phyloP scores from a whole-genome alignment of 2,888 invertebrate species.

The Sicus ferrugineus region DNA sequence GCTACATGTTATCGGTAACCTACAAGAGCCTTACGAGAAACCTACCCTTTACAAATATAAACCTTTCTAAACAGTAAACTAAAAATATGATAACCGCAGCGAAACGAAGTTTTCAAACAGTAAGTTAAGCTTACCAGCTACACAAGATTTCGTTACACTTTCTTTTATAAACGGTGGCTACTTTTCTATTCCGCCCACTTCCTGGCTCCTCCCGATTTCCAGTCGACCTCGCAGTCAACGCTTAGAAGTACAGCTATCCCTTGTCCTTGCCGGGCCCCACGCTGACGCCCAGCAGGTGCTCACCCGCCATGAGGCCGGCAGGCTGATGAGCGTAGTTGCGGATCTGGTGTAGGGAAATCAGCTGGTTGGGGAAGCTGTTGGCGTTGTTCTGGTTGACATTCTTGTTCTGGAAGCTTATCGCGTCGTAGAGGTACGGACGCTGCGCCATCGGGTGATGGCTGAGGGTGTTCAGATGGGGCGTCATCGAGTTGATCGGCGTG shows the following conservation, averaged over 20 bases:
- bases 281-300: conserved; percentile 70
- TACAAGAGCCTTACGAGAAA: too few relatives aligned
- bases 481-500: conserved; percentile 87
- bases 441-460: conserved; percentile 76
- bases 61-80: not conserved
- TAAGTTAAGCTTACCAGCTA: conserved; percentile 4
- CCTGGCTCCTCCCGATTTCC: not conserved
- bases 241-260: conserved; percentile 64
- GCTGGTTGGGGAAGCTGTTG: conserved; percentile 86
- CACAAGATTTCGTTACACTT: not conserved
- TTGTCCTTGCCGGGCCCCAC: conserved; percentile 63
- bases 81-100: not conserved
- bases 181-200: not conserved
- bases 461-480: conserved; percentile 77
- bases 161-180: conserved; percentile 17
- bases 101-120: not conserved
- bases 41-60: not conserved
- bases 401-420: conserved; percentile 86
- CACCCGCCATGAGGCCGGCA: conserved; percentile 74
- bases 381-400: conserved; percentile 70
- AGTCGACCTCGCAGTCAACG: not conserved
- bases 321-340: conserved; percentile 95
- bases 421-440: conserved; percentile 90
- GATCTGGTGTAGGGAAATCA: conserved; percentile 95
- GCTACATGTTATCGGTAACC: too few relatives aligned